Evolutionary conservation across 2,888 invertebrate genomes (phyloP).

Genomic region (Molorchus minor): DNA sequence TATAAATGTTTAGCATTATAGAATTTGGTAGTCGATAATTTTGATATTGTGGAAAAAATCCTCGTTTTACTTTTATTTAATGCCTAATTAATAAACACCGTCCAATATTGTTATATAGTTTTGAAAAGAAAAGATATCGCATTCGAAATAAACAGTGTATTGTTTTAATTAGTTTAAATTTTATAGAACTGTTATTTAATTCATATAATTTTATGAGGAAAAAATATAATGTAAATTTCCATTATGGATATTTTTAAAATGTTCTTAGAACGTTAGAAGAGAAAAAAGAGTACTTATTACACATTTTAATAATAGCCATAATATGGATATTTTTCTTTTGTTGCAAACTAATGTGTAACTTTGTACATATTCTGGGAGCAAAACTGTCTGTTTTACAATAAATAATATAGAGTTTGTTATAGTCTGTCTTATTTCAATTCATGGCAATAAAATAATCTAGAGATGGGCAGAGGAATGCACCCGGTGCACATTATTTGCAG

Average conservation of each 20-base stretch:
- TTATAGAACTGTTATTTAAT: slow-evolving; percentile 57
- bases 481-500: no score
- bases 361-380: slow-evolving; percentile 61
- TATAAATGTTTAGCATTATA: slow-evolving; percentile 37
- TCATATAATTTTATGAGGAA: slow-evolving; percentile 51
- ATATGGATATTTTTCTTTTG: slow-evolving; percentile 33
- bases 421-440: no score
- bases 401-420: slow-evolving; percentile 59
- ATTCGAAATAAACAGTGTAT: slow-evolving; percentile 37
- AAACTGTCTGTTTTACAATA: slow-evolving; percentile 61
- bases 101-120: slow-evolving; percentile 46
- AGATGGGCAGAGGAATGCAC: no score
- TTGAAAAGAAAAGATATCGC: slow-evolving; percentile 28
- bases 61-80: slow-evolving; percentile 35
- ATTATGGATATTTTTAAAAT: slow-evolving; percentile 32
- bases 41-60: slow-evolving; percentile 13
- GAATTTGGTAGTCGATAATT: slow-evolving; percentile 20
- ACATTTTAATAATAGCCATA: slow-evolving; percentile 30
- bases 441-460: no score
- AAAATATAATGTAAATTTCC: slow-evolving; percentile 32
- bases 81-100: slow-evolving; percentile 39
- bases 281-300: slow-evolving; percentile 40
- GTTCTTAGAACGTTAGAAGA: slow-evolving; percentile 22
- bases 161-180: slow-evolving; percentile 53
- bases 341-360: slow-evolving; percentile 48